A percentile compares a stretch with the other conserved stretches of the same genome.
Conservation (phyloP, 1,140 invertebrate genomes). For the Apis florea region DNA sequence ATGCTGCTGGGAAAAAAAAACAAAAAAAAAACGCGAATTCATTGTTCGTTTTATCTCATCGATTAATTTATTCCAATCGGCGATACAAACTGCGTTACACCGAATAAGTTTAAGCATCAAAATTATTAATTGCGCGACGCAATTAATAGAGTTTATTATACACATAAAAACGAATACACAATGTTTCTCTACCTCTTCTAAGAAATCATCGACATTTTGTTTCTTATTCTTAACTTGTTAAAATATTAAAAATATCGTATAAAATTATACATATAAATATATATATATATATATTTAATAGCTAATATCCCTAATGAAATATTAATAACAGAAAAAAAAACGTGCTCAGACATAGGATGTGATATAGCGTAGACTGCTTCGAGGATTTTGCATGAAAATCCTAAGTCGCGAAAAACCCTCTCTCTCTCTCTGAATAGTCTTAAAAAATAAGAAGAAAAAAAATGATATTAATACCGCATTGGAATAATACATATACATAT, state of each 20-base stretch:
- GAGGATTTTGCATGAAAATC: constrained; percentile 75
- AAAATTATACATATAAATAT: constrained; percentile 50
- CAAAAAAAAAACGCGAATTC: constrained; percentile 41
- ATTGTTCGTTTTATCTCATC: constrained; percentile 41
- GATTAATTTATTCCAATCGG: constrained; percentile 9
- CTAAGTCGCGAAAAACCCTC: constrained; percentile 59
- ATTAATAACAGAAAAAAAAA: constrained; percentile 58
- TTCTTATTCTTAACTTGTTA: constrained; percentile 29
- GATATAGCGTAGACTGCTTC: constrained; percentile 77
- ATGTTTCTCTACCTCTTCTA: constrained; percentile 50
- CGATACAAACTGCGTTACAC: constrained; percentile 18
- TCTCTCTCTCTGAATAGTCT: constrained; percentile 19
- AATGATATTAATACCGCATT: constrained; percentile 14
- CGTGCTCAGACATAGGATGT: constrained; percentile 78
- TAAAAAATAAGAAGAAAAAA: background rate
- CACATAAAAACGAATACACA: background rate
- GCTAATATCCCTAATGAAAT: constrained; percentile 43
- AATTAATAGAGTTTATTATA: background rate
- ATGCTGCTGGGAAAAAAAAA: constrained; percentile 72
- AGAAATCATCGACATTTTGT: constrained; percentile 38
- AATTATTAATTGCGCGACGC: constrained; percentile 28
- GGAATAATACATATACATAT: constrained; percentile 38
- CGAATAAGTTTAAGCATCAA: constrained; percentile 30
- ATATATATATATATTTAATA: constrained; percentile 19
- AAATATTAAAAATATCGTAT: constrained; percentile 26